These are phyloP conservation scores for Amitus sp. DNA, from an alignment of 2,888 invertebrate species.

Conservation along the genomic window DNA sequence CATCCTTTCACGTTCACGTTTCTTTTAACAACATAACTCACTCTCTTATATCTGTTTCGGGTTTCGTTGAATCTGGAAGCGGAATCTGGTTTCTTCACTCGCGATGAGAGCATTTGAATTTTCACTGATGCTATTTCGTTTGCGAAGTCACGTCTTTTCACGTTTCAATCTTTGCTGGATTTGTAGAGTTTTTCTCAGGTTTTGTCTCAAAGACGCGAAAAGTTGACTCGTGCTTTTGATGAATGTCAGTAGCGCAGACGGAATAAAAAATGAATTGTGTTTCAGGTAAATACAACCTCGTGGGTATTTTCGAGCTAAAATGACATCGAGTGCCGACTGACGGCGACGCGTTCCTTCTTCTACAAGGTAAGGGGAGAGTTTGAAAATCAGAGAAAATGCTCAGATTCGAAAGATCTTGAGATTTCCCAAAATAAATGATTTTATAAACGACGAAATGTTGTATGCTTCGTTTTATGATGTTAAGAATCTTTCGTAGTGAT, in stretches of 20 bases:
- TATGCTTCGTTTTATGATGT: too few relatives aligned
- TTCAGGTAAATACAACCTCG: constrained; percentile 13
- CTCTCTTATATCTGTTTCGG: not conserved
- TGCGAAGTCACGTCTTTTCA: too few relatives aligned
- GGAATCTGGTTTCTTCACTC: not conserved
- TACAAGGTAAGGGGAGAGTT: constrained; percentile 10
- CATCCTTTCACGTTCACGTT: constrained; percentile 16
- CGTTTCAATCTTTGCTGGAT: too few relatives aligned
- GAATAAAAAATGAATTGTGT: constrained; percentile 6
- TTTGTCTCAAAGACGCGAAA: too few relatives aligned
- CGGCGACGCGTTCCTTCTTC: constrained; percentile 4
- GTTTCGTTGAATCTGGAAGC: constrained; percentile 1
- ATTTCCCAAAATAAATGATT: constrained; percentile 1
- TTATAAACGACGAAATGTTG: not conserved
- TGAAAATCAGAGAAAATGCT: constrained; percentile 12
- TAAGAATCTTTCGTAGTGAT: too few relatives aligned
- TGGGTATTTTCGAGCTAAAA: constrained; percentile 10
- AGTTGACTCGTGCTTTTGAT: too few relatives aligned
- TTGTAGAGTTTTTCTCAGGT: too few relatives aligned
- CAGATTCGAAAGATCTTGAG: not conserved
- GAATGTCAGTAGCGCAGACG: not conserved
- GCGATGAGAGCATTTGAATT: not conserved
- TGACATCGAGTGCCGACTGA: constrained; percentile 15
- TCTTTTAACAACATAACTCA: constrained; percentile 11
- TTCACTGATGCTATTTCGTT: not conserved